phyloP scores from a whole-genome alignment of 2,113 vertebrate species.

The Ailurus styani region DNA sequence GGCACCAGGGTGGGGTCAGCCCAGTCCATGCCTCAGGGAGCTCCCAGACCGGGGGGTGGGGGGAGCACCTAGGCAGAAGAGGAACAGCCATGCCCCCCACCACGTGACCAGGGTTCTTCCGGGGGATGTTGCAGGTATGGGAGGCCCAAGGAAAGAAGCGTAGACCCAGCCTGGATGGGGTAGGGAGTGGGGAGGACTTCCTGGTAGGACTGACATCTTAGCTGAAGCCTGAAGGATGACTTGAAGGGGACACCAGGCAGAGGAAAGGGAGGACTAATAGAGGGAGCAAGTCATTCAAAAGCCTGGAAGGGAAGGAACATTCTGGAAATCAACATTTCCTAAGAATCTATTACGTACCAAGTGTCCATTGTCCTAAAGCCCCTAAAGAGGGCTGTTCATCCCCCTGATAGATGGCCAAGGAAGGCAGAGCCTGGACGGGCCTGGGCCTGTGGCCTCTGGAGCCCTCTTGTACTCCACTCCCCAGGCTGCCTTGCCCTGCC shows the following conservation, averaged over 20 bases:
- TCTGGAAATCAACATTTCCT: background rate
- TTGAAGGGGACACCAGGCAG: background rate
- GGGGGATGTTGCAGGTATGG: background rate
- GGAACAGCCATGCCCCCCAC: background rate
- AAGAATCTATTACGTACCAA: background rate
- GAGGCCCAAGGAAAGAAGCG: background rate
- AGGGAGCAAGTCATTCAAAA: background rate
- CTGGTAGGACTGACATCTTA: background rate
- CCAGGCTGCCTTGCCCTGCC: background rate
- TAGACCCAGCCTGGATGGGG: background rate
- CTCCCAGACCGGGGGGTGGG: background rate
- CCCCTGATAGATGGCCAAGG: background rate
- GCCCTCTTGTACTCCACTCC: accelerated
- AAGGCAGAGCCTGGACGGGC: background rate
- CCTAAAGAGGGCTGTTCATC: background rate
- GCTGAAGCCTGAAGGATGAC: background rate
- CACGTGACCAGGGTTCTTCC: background rate
- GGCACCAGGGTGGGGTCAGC: background rate
- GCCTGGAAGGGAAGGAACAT: background rate
- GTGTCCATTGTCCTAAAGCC: background rate
- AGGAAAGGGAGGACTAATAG: background rate
- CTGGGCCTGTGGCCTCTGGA: background rate
- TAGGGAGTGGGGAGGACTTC: background rate
- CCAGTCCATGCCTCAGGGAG: background rate
- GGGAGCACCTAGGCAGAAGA: background rate